Percentiles rank a stretch among this genome's conserved stretches.
phyloP scores from a whole-genome alignment of 2,797 vertebrate species.

The Crenuchus spilurus region DNA sequence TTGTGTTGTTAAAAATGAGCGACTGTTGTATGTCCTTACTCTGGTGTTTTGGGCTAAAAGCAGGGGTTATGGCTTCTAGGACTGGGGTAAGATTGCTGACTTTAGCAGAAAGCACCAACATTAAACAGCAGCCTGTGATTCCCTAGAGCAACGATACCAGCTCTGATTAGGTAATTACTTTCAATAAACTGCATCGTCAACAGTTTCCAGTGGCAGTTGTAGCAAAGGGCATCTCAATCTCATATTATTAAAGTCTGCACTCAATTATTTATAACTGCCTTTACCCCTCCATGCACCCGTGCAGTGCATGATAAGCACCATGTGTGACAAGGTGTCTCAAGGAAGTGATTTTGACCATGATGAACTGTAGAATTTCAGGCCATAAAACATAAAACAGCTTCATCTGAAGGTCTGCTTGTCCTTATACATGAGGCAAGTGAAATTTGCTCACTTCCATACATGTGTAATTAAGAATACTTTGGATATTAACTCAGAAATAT shows the following conservation, averaged over 20 bases:
- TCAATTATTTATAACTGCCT: slow-evolving; percentile 11
- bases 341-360: not conserved
- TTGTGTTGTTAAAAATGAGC: slow-evolving; percentile 1
- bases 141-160: slow-evolving; percentile 27
- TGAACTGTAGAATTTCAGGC: not conserved
- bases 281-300: not conserved
- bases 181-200: slow-evolving; percentile 40
- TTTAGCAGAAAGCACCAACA: slow-evolving; percentile 21
- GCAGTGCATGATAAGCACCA: slow-evolving; percentile 4
- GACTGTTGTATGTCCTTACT: slow-evolving; percentile 23
- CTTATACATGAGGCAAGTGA: no score
- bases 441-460: not conserved
- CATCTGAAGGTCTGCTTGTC: no score
- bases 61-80: slow-evolving; percentile 27
- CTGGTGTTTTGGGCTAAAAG: slow-evolving; percentile 2
- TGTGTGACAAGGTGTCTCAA: slow-evolving; percentile 7
- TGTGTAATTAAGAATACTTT: no score
- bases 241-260: not conserved
- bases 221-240: slow-evolving; percentile 9
- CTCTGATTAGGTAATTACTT: slow-evolving; percentile 48
- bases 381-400: no score
- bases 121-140: slow-evolving; percentile 23
- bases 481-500: no score
- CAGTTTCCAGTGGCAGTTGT: slow-evolving; percentile 34
- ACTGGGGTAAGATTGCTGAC: slow-evolving; percentile 45